Percentiles rank a stretch among this genome's conserved stretches.
Conservation (phyloP, 1,140 invertebrate species). For the Rhagoletis pomonella region DNA sequence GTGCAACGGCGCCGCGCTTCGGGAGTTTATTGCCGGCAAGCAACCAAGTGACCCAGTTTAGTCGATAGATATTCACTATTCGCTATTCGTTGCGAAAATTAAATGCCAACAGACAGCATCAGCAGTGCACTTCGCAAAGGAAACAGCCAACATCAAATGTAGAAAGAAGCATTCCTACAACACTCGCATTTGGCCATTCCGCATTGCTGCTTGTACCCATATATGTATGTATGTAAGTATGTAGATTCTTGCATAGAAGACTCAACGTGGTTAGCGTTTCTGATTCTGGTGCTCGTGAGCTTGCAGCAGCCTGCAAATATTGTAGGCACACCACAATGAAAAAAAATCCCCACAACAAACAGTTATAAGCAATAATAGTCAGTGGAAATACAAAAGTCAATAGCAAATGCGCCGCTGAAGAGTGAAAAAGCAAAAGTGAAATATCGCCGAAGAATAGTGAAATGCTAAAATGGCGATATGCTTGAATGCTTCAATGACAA, state of each 20-base stretch:
- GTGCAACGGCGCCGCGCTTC: background rate
- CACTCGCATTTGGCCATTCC: background rate
- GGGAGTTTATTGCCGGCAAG: slow-evolving; percentile 1
- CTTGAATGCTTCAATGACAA: slow-evolving; percentile 33
- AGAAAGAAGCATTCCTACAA: slow-evolving; percentile 4
- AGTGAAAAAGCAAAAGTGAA: slow-evolving; percentile 26
- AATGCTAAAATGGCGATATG: background rate
- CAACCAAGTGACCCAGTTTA: slow-evolving; percentile 13
- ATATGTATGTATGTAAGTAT: no score
- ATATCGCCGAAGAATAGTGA: background rate
- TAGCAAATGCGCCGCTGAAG: background rate
- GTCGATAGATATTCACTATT: background rate
- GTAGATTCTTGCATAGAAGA: no score
- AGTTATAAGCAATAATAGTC: background rate
- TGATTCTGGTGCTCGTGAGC: no score
- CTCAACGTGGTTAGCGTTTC: no score
- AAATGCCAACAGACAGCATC: background rate
- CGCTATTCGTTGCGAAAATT: background rate
- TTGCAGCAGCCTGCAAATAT: background rate
- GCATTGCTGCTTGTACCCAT: background rate
- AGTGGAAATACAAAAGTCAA: background rate
- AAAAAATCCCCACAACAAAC: background rate
- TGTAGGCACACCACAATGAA: background rate
- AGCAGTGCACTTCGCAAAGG: background rate
- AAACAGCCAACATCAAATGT: background rate